Conservation (phyloP, 2,888 invertebrate genomes). For the Sialis lutaria region DNA sequence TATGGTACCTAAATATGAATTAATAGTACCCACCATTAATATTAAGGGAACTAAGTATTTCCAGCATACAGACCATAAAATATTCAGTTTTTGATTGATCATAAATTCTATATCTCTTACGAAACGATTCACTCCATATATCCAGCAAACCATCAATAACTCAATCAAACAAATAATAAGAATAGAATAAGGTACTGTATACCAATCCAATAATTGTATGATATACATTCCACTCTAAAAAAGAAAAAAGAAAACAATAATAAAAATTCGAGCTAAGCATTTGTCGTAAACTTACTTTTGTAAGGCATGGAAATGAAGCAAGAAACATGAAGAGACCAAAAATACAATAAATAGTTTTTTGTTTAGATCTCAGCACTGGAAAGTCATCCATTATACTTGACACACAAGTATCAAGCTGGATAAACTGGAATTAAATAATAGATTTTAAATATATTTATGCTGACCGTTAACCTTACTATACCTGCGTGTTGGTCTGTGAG, state of each 20-base stretch:
- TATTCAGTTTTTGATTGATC: constrained; percentile 39
- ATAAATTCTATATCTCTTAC: constrained; percentile 54
- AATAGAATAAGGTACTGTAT: constrained; percentile 68
- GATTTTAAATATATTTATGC: no score
- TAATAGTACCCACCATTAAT: constrained; percentile 50
- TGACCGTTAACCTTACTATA: no score
- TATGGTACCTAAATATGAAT: no score
- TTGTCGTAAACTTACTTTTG: constrained; percentile 58
- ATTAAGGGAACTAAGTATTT: constrained; percentile 49
- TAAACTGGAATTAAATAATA: constrained; percentile 44
- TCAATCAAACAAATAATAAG: constrained; percentile 64
- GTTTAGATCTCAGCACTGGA: constrained; percentile 35
- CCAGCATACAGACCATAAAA: constrained; percentile 57
- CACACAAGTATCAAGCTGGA: constrained; percentile 63
- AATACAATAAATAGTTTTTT: constrained; percentile 38
- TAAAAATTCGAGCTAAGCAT: no score
- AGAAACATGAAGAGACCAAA: constrained; percentile 43
- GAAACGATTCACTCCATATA: constrained; percentile 52
- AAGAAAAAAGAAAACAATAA: no score
- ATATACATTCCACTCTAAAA: constrained; percentile 74
- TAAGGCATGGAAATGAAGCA: constrained; percentile 53
- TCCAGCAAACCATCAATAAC: constrained; percentile 63
- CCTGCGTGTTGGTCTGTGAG: no score
- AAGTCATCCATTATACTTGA: constrained; percentile 59
- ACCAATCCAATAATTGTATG: constrained; percentile 68